Evolutionary conservation across 2,113 vertebrate species (phyloP), one percentile per base, ranked within the genome.

Genomic region (Greenwoodochromis staneri): DNA sequence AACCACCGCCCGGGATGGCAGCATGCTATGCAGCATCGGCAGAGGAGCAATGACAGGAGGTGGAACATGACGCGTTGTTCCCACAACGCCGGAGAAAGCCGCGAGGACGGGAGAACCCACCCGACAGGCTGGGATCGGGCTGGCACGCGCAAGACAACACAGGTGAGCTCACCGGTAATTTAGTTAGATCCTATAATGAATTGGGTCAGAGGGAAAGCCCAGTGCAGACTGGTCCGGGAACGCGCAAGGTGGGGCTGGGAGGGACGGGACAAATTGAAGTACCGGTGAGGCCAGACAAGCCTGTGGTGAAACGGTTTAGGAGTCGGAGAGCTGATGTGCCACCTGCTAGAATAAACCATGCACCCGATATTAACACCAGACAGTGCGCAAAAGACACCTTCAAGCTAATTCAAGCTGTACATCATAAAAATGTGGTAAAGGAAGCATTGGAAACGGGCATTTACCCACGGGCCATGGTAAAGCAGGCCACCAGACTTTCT

Each of bases 181-280:
- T 54, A 54, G 53, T 54, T 54, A 54, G n/a, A 54, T 12, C 10
- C 51, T 54, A 1, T 54, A 54, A 54, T 54, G 51, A 54, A 21
- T 54, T 54, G 5, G n/a, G n/a, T 54, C 51, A 54, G 51, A 54
- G 53, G n/a, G 53, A 54, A 54, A 54, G 53, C n/a, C 53, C 53
- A 54, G 53, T 24, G 53, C 53, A 54, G n/a, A 54, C 53, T 54
- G 51, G 51, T 54, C 51, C 5, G 0, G 10, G n/a, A 54, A 54
- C 0, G 10, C 3, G 2, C n/a, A 54, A 54, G 10, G 51, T 54
- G 51, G 51, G 51, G 51, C 10, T 54, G 5, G 5, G 51, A 54
- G 51, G n/a, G 3, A 54, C 2, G 3, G 51, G 51, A 21, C 51
- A 21, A 54, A 54, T 54, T 54, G 51, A 54, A 54, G 51, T 54